Evolutionary conservation across 2,113 vertebrate genomes (phyloP).

Genomic region (Oophaga pumilio): DNA sequence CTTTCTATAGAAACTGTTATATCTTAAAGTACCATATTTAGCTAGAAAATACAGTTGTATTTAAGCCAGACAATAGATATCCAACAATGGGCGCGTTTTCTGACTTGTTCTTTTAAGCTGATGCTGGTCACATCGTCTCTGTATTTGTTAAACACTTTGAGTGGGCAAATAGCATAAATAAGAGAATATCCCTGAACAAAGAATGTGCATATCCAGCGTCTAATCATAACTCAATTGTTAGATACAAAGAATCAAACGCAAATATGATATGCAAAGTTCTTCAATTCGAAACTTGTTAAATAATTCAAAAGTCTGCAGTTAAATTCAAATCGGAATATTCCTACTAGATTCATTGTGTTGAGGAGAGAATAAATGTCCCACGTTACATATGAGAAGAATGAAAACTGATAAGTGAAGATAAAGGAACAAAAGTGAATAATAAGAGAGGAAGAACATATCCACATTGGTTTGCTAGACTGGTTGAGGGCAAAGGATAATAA

Average conservation of each 20-base stretch:
- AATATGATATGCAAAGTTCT: slow-evolving; percentile 44
- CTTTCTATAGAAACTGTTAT: slow-evolving; percentile 13
- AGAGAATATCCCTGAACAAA: slow-evolving; percentile 39
- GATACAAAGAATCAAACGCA: slow-evolving; percentile 51
- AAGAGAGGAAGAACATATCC: not conserved
- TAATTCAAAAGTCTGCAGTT: slow-evolving; percentile 41
- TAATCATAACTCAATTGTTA: slow-evolving; percentile 49
- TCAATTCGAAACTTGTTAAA: slow-evolving; percentile 38
- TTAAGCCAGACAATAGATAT: slow-evolving; percentile 30
- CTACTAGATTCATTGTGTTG: not conserved
- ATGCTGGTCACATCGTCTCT: slow-evolving; percentile 69
- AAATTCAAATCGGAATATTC: slow-evolving; percentile 35
- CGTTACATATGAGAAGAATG: not conserved
- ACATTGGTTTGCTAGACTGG: not conserved
- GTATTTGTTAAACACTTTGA: slow-evolving; percentile 69
- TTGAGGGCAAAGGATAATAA: not conserved
- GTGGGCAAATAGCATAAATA: slow-evolving; percentile 67
- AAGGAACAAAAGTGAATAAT: slow-evolving; percentile 6
- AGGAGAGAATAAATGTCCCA: slow-evolving; percentile 31
- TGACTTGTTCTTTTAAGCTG: slow-evolving; percentile 70
- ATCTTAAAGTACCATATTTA: slow-evolving; percentile 28
- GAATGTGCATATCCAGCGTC: slow-evolving; percentile 34
- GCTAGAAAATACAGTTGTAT: slow-evolving; percentile 25
- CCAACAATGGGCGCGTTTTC: slow-evolving; percentile 22
- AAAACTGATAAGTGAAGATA: slow-evolving; percentile 26